Evolutionary conservation across 2,797 vertebrate genomes (phyloP).

Genomic region (Schizopygopsis malacanthus): DNA sequence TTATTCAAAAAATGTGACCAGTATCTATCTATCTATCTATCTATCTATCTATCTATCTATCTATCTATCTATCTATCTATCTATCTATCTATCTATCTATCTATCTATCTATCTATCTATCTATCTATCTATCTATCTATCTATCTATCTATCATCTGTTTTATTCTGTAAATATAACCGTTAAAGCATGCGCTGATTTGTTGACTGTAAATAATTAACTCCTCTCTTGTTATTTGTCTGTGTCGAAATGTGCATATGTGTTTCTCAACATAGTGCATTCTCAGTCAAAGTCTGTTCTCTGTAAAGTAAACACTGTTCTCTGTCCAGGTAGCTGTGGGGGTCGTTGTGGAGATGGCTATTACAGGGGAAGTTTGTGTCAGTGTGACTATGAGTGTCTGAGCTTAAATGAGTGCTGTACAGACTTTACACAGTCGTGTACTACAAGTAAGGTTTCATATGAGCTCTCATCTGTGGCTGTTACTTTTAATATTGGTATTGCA

Average conservation of each 20-base stretch:
- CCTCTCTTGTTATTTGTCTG: slow-evolving; percentile 53
- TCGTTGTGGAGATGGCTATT: slow-evolving; percentile 88
- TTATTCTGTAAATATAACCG: not conserved
- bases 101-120: too few relatives aligned
- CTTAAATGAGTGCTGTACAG: slow-evolving; percentile 91
- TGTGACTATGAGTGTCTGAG: slow-evolving; percentile 90
- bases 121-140: not conserved
- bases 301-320: slow-evolving; percentile 30
- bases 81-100: too few relatives aligned
- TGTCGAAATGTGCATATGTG: not conserved
- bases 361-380: slow-evolving; percentile 86
- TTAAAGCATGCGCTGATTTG: not conserved
- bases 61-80: too few relatives aligned
- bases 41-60: too few relatives aligned
- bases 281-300: not conserved
- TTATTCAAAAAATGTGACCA: not conserved
- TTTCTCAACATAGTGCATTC: not conserved
- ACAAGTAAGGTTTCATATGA: slow-evolving; percentile 76
- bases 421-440: slow-evolving; percentile 87
- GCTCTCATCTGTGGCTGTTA: not conserved
- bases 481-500: not conserved
- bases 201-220: slow-evolving; percentile 11
- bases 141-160: not conserved
- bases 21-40: not conserved
- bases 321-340: slow-evolving; percentile 83